These are phyloP conservation scores for Scaptomyza reducta DNA, from an alignment of 2,888 invertebrate species.

Conservation along the genomic window DNA sequence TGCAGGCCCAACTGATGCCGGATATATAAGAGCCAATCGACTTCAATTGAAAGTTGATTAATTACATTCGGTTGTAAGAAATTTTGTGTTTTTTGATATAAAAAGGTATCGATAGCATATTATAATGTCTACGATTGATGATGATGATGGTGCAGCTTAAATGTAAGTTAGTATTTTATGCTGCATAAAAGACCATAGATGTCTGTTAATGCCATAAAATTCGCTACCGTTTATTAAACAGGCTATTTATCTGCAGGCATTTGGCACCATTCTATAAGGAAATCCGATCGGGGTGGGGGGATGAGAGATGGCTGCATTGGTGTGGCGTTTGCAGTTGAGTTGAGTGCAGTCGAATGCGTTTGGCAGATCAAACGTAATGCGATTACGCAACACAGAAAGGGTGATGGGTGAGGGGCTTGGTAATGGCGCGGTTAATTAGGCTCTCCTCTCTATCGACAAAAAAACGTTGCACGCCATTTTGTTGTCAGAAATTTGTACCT, in stretches of 20 bases:
- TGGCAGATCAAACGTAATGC: constrained; percentile 60
- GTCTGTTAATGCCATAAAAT: background rate
- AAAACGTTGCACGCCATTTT: constrained; percentile 64
- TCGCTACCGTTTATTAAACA: constrained; percentile 15
- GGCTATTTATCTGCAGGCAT: constrained; percentile 22
- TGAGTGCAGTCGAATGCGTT: constrained; percentile 46
- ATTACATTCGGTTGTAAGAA: no score
- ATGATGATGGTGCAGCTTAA: no score
- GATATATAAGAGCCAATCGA: background rate
- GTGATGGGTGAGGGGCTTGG: constrained; percentile 5
- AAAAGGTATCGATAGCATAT: no score
- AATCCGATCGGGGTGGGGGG: background rate
- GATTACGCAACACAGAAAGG: constrained; percentile 50
- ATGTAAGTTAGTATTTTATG: background rate
- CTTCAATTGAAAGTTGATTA: no score
- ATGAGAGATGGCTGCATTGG: background rate
- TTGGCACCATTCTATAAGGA: background rate
- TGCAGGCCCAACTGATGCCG: background rate
- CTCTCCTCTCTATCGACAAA: background rate
- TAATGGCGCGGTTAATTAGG: constrained; percentile 59
- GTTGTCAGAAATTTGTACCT: constrained; percentile 55
- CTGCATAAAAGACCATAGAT: background rate
- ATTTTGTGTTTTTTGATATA: no score
- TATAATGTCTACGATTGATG: no score
- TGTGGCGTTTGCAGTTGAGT: constrained; percentile 42